Evolutionary conservation across 2,888 invertebrate genomes (phyloP).

Genomic region (Polylopha cassiicola): DNA sequence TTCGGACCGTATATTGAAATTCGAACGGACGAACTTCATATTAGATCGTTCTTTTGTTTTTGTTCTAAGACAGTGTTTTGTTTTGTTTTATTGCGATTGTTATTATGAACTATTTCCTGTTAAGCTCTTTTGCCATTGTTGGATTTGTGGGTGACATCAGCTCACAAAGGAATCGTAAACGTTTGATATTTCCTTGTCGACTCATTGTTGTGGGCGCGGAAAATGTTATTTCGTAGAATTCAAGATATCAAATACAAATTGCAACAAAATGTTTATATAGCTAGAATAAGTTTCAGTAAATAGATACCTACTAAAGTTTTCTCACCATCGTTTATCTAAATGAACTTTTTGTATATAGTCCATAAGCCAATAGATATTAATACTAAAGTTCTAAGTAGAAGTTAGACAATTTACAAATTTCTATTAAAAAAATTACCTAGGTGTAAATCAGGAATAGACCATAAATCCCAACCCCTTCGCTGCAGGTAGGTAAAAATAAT

Average conservation of each 20-base stretch:
- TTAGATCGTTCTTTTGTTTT: slow-evolving; percentile 23
- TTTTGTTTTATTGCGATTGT: slow-evolving; percentile 59
- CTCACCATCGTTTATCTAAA: no score
- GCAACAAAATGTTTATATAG: slow-evolving; percentile 9
- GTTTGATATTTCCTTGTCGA: slow-evolving; percentile 29
- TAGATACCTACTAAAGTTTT: no score
- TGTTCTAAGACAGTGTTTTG: slow-evolving; percentile 24
- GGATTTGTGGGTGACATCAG: slow-evolving; percentile 54
- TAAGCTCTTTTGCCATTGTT: slow-evolving; percentile 57
- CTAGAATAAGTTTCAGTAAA: slow-evolving; percentile 4
- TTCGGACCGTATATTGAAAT: slow-evolving; percentile 53
- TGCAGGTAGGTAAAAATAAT: slow-evolving; percentile 72
- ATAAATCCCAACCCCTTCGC: slow-evolving; percentile 70
- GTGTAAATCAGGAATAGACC: slow-evolving; percentile 35
- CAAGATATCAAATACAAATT: slow-evolving; percentile 6
- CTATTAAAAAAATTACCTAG: not conserved
- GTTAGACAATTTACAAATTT: no score
- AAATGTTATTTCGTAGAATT: slow-evolving; percentile 16
- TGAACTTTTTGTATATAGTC: no score
- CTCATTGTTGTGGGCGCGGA: slow-evolving; percentile 20
- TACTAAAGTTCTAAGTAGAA: no score
- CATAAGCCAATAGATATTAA: no score
- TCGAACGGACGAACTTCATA: slow-evolving; percentile 46
- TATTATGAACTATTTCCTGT: slow-evolving; percentile 70
- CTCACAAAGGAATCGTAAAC: slow-evolving; percentile 49